These are phyloP conservation scores for Myotis findleyi DNA, from an alignment of 2,797 vertebrate species.

Conservation along the genomic window DNA sequence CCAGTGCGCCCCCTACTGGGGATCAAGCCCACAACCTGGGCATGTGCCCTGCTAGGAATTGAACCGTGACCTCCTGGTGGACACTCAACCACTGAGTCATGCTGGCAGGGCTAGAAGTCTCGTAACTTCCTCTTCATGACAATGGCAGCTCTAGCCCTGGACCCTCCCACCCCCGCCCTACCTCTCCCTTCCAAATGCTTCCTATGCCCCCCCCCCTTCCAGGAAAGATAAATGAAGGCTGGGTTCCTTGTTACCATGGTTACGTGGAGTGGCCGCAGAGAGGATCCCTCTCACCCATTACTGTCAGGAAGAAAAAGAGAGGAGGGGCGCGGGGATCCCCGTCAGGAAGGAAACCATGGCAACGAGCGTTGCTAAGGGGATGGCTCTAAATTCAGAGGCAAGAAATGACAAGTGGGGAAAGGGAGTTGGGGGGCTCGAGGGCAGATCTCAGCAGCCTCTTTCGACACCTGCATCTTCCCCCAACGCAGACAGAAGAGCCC, in stretches of 20 bases:
- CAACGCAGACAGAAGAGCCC: not conserved
- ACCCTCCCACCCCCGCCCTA: not conserved
- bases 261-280: constrained; percentile 88
- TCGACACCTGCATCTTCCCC: not conserved
- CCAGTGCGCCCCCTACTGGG: too few relatives aligned
- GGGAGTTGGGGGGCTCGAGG: constrained; percentile 2
- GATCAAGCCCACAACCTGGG: too few relatives aligned
- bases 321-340: constrained; percentile 83
- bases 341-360: constrained; percentile 87
- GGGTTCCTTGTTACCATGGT: constrained; percentile 89
- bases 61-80: too few relatives aligned
- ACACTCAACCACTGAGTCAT: too few relatives aligned
- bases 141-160: not conserved
- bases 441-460: not conserved
- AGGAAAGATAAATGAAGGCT: constrained; percentile 86
- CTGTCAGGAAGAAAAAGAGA: constrained; percentile 87
- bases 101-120: not conserved
- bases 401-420: constrained; percentile 31
- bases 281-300: constrained; percentile 85
- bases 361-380: constrained; percentile 82
- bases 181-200: constrained; percentile 4
- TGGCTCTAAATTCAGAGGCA: constrained; percentile 78
- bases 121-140: not conserved
- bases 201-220: constrained; percentile 31
- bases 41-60: too few relatives aligned